Evolutionary conservation across 2,888 invertebrate genomes (phyloP).

Genomic region (Ceramica pisi): DNA sequence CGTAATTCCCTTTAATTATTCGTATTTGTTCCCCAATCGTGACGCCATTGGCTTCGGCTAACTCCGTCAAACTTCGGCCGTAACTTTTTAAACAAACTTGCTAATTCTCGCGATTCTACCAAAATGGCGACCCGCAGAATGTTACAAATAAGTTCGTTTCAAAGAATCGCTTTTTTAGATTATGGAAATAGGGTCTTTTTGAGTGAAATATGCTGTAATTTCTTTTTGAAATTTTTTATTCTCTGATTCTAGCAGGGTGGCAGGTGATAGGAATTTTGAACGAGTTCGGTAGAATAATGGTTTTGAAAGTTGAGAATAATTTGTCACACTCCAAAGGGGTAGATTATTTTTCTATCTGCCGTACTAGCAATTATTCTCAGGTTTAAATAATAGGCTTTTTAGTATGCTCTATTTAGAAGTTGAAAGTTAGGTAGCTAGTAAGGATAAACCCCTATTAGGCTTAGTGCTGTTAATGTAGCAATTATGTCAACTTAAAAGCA

Average conservation of each 20-base stretch:
- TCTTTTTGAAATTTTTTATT: constrained; percentile 45
- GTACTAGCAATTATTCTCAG: constrained; percentile 14
- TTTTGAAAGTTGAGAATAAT: constrained; percentile 34
- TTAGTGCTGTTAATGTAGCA: too few species aligned
- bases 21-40: constrained; percentile 51
- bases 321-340: constrained; percentile 24
- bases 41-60: constrained; percentile 35
- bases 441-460: too few species aligned
- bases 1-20: constrained; percentile 61
- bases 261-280: constrained; percentile 45
- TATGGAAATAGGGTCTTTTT: constrained; percentile 51
- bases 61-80: constrained; percentile 28
- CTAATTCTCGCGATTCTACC: constrained; percentile 45
- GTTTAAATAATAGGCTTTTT: background rate
- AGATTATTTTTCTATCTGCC: constrained; percentile 1
- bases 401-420: too few species aligned
- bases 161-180: constrained; percentile 54
- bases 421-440: too few species aligned
- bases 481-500: too few species aligned
- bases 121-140: constrained; percentile 49
- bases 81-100: constrained; percentile 62
- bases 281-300: constrained; percentile 32
- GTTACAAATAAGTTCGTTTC: constrained; percentile 49
- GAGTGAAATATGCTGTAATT: constrained; percentile 41
- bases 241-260: constrained; percentile 13